A percentile compares a stretch with the other conserved stretches of the same genome.
These are phyloP conservation scores for Cryptosula pallasiana DNA, from an alignment of 2,888 invertebrate species.

Conservation along the genomic window DNA sequence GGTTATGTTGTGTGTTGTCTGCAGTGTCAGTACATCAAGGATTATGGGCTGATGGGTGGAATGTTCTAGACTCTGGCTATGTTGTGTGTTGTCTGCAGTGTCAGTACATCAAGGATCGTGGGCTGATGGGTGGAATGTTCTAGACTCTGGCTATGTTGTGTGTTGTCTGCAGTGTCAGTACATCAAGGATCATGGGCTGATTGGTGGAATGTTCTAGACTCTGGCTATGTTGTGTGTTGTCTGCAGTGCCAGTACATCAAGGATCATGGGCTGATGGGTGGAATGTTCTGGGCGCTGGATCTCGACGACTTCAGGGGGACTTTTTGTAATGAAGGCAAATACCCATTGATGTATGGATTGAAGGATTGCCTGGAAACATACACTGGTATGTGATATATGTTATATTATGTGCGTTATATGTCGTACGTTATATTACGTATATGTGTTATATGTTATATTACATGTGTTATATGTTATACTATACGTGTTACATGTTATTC, in stretches of 20 bases:
- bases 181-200: constrained; percentile 80
- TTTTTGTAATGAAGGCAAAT: constrained; percentile 19
- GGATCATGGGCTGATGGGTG: constrained; percentile 78
- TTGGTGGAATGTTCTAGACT: constrained; percentile 87
- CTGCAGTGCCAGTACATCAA: constrained; percentile 78
- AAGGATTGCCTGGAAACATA: background rate
- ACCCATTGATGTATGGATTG: constrained; percentile 13
- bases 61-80: no score
- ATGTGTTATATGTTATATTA: no score
- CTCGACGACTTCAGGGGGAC: constrained; percentile 31
- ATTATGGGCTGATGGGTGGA: no score
- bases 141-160: constrained; percentile 61
- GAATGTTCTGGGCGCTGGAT: constrained; percentile 74
- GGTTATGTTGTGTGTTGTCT: no score
- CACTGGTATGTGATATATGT: constrained; percentile 17
- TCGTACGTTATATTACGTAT: no score
- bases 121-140: constrained; percentile 87
- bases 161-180: constrained; percentile 74
- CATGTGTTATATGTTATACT: no score
- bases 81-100: no score
- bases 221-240: constrained; percentile 28
- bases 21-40: no score
- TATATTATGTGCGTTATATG: no score
- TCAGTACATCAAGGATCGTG: constrained; percentile 82
- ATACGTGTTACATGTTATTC: no score